A percentile compares a stretch with the other conserved stretches of the same genome.
phyloP scores from a whole-genome alignment of 2,888 invertebrate genomes.

The Thymelicus acteon region DNA sequence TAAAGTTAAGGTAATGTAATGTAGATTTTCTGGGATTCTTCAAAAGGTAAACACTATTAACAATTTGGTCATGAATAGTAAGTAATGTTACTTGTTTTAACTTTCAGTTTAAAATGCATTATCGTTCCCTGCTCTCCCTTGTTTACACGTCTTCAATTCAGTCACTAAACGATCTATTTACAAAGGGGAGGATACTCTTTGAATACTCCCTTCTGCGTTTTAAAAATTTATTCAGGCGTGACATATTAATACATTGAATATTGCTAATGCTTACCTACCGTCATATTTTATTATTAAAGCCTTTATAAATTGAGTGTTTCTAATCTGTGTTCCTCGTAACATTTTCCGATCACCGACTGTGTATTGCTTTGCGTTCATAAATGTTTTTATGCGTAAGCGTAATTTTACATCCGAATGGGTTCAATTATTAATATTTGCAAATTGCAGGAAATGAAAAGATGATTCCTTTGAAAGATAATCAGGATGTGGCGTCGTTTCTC shows the following conservation, averaged over 20 bases:
- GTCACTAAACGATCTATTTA: constrained; percentile 67
- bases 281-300: constrained; percentile 17
- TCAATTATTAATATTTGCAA: constrained; percentile 21
- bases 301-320: neutral
- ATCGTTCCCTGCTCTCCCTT: constrained; percentile 58
- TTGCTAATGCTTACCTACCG: constrained; percentile 8
- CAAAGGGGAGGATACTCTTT: constrained; percentile 77
- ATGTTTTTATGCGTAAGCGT: constrained; percentile 1
- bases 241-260: neutral
- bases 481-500: constrained; percentile 98
- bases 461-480: constrained; percentile 95
- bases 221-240: neutral
- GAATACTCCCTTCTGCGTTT: constrained; percentile 6
- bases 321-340: constrained; percentile 15
- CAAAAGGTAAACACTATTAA: constrained; percentile 56
- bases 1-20: constrained; percentile 54
- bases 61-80: constrained; percentile 58
- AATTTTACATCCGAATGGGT: constrained; percentile 22
- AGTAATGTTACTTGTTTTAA: constrained; percentile 51
- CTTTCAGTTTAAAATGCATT: constrained; percentile 41
- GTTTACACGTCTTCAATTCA: constrained; percentile 80
- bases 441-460: constrained; percentile 86
- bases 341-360: constrained; percentile 18
- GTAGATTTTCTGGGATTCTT: constrained; percentile 63
- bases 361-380: constrained; percentile 22